Percentiles rank a stretch among this genome's conserved stretches.
Conservation (phyloP, 1,140 invertebrate species). For the Brachionus koreanus region DNA sequence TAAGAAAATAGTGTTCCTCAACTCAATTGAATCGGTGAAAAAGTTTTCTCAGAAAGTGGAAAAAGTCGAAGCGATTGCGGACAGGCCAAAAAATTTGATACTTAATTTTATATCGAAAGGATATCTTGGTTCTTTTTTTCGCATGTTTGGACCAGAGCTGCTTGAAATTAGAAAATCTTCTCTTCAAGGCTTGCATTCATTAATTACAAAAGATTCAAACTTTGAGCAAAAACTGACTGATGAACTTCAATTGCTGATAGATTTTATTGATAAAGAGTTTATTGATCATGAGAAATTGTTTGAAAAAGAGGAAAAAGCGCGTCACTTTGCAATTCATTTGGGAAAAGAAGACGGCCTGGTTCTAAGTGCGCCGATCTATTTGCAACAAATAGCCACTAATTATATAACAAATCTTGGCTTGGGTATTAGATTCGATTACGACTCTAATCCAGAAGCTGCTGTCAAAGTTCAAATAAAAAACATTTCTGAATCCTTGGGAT, state of each 20-base stretch:
- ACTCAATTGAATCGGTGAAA: slow-evolving; percentile 37
- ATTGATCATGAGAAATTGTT: neutral
- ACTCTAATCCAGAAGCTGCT: neutral
- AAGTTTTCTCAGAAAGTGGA: slow-evolving; percentile 5
- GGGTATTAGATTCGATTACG: slow-evolving; percentile 28
- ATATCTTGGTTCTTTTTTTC: slow-evolving; percentile 41
- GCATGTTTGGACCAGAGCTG: slow-evolving; percentile 9
- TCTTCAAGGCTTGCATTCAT: neutral
- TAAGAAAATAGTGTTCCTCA: slow-evolving; percentile 4
- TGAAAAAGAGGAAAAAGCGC: neutral
- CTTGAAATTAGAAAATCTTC: slow-evolving; percentile 38
- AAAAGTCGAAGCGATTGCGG: neutral
- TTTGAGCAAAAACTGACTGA: slow-evolving; percentile 7
- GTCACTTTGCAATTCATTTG: neutral
- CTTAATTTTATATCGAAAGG: slow-evolving; percentile 31
- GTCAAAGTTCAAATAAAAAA: slow-evolving; percentile 36
- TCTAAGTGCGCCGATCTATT: slow-evolving; percentile 23
- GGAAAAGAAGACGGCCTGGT: slow-evolving; percentile 33
- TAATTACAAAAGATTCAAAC: slow-evolving; percentile 5
- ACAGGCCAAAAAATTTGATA: slow-evolving; percentile 20
- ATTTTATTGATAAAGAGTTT: slow-evolving; percentile 14
- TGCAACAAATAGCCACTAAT: slow-evolving; percentile 31
- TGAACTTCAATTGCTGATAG: neutral
- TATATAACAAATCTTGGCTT: neutral
- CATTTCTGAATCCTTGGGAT: slow-evolving; percentile 14